Evolutionary conservation across 2,113 vertebrate species (phyloP), one percentile per base, ranked within the genome.

Genomic region (Macquaria australasica): DNA sequence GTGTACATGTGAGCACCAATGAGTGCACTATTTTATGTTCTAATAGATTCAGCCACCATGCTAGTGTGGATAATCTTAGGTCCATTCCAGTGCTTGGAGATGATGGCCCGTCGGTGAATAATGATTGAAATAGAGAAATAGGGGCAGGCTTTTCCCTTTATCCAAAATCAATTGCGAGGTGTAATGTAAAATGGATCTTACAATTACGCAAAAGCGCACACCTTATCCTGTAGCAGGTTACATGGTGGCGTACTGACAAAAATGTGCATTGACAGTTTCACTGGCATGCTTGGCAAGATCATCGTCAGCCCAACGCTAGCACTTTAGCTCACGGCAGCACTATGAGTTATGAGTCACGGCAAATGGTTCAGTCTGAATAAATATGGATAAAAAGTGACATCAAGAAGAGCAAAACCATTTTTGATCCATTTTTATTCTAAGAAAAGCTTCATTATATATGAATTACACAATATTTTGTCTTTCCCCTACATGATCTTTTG

Each of bases 221-320:
- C 56, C 53, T 78, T 16, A 67, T 81, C 64, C 73, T 82, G 73
- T 69, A 59, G 67, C 84, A 73, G 37, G 81, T 82, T 84, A 64
- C 71, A 69, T 70, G 71, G 11, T 79, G 79, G 50, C 59, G 10
- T 53, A 50, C 28, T 83, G 82, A 90, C 81, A 91, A 76, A 86
- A 89, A 92, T 53, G 78, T 55, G 77, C 87, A 82, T 87, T 87
- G 88, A 87, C 90, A 90, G 62, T 90, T 88, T 89, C 76, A 80
- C 84, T 80, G 88, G 86, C 82, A 79, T 85, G 91, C 79, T 81
- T 84, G 50, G 64, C 70, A 72, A 84, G 83, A 90, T 92, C 80
- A 90, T 81, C 83, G 62, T 89, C 89, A 91, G 67, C 53, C 14
- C n/a, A 21, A 66, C 71, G 58, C 58, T 73, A 85, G 81, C 67